Base-by-base conservation (phyloP, 2,113 vertebrate genomes). In the Galbula dea region DNA sequence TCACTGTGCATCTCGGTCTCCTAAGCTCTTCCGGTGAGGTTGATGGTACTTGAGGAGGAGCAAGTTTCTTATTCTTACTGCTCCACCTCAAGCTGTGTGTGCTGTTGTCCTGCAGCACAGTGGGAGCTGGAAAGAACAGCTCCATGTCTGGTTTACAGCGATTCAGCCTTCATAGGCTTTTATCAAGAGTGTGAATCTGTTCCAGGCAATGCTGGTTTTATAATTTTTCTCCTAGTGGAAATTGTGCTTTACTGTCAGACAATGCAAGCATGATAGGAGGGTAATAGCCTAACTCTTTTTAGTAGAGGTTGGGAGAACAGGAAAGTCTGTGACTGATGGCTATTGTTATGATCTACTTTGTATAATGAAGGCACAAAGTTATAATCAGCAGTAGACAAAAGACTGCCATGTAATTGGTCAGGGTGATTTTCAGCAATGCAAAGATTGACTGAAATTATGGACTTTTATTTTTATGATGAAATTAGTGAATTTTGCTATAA, bases 61-160 rank as follows among this genome's bases (percentile, higher is more conserved):
- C 12, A 67, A 41, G 4, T 39, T 73, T 69, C 29, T 71, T 29
- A 6, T 26, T 65, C 29, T 46, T 46, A 1, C 52, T 29, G 34
- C 24, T 75, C 8, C 17, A 48, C 13, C 32, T 43, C 0, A 3
- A 41, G 41, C 72, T 0, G 0, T 30, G 63, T 20, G n/a, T 4
- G 32, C 4, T 63, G 30, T 24, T 59, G 15, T 61, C 39, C 58
- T 84, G 77, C 51, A 74, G 37, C 7, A 3, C 46, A 11, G 51
- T 7, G 49, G 36, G n/a, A 77, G 37, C 55, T 81, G 43, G 18
- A 30, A 78, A 52, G 26, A 76, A 52, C 39, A 45, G 36, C 39
- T 93, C 45, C 41, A 5, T 45, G 59, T 82, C 45, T 54, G 41
- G 13, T n/a, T 57, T 65, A 26, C 36, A 46, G 43, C 30, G 24